Percentiles rank a stretch among this genome's conserved stretches.
Conservation (phyloP, 2,888 invertebrate species). For the Ganaspis brasiliensis region DNA sequence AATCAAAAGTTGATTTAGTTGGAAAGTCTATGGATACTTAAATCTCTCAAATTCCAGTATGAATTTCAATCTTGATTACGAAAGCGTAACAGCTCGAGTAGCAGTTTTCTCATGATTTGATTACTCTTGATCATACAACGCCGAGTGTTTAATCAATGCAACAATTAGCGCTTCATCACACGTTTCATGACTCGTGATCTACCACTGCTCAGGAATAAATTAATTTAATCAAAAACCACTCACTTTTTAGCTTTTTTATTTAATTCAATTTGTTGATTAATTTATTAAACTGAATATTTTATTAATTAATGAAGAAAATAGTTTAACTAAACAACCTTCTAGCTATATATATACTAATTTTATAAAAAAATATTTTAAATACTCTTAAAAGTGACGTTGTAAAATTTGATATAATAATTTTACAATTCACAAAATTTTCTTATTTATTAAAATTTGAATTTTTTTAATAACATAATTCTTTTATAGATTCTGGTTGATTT, state of each 20-base stretch:
- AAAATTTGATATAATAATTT: too few relatives aligned
- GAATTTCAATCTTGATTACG: slow-evolving; percentile 54
- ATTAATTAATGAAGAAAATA: too few relatives aligned
- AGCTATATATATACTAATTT: too few relatives aligned
- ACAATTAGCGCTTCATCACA: slow-evolving; percentile 34
- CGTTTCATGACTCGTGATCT: slow-evolving; percentile 18
- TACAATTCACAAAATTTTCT: too few relatives aligned
- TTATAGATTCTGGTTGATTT: too few relatives aligned
- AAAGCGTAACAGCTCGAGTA: slow-evolving; percentile 42
- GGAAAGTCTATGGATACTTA: not conserved
- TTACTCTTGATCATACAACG: slow-evolving; percentile 22
- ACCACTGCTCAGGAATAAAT: not conserved
- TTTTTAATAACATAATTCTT: too few relatives aligned
- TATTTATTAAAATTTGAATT: too few relatives aligned
- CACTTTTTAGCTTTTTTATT: not conserved
- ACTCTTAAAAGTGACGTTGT: too few relatives aligned
- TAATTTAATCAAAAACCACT: slow-evolving; percentile 19
- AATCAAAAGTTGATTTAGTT: not conserved
- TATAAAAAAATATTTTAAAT: too few relatives aligned
- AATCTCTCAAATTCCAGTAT: slow-evolving; percentile 38
- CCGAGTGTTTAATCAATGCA: slow-evolving; percentile 21
- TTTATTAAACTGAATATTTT: not conserved
- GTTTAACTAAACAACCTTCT: too few relatives aligned
- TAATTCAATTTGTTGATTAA: not conserved
- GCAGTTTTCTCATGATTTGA: slow-evolving; percentile 34